A percentile compares a stretch with the other conserved stretches of the same genome.
These are phyloP conservation scores for Thereva unica DNA, from an alignment of 2,888 invertebrate genomes.

Conservation along the genomic window DNA sequence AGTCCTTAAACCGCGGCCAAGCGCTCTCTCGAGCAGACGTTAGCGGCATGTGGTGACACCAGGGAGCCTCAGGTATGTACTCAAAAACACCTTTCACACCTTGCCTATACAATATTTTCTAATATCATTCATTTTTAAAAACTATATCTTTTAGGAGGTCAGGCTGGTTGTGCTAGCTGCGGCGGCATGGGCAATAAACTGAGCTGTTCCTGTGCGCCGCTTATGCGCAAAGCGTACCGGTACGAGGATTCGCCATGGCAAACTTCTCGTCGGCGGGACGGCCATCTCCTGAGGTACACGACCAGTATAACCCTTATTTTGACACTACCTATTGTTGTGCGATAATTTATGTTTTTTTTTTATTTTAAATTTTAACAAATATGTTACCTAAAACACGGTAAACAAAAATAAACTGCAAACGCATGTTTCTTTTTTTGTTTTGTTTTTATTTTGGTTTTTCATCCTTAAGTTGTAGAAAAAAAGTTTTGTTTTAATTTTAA, in stretches of 20 bases:
- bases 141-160: constrained; percentile 51
- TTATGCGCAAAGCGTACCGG: constrained; percentile 94
- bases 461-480: too few relatives aligned
- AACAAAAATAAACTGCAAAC: too few relatives aligned
- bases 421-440: too few relatives aligned
- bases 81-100: constrained; percentile 3
- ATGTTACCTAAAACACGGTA: too few relatives aligned
- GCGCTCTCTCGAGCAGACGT: constrained; percentile 70
- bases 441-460: too few relatives aligned
- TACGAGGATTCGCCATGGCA: constrained; percentile 97
- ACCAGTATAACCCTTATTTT: too few relatives aligned
- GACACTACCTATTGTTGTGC: too few relatives aligned
- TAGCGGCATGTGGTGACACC: constrained; percentile 78
- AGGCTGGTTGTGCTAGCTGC: constrained; percentile 61
- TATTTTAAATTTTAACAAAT: too few relatives aligned
- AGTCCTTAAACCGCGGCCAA: constrained; percentile 76
- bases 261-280: constrained; percentile 80
- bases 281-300: constrained; percentile 80
- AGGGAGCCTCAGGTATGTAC: constrained; percentile 69
- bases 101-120: background rate
- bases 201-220: constrained; percentile 94
- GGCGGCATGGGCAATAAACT: constrained; percentile 95
- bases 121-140: background rate
- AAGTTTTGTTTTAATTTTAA: too few relatives aligned
- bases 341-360: too few relatives aligned